Percentiles rank a stretch among this genome's conserved stretches.
These are phyloP conservation scores for Leptinotarsa undecemlineata DNA, from an alignment of 1,140 invertebrate genomes.

Conservation along the genomic window DNA sequence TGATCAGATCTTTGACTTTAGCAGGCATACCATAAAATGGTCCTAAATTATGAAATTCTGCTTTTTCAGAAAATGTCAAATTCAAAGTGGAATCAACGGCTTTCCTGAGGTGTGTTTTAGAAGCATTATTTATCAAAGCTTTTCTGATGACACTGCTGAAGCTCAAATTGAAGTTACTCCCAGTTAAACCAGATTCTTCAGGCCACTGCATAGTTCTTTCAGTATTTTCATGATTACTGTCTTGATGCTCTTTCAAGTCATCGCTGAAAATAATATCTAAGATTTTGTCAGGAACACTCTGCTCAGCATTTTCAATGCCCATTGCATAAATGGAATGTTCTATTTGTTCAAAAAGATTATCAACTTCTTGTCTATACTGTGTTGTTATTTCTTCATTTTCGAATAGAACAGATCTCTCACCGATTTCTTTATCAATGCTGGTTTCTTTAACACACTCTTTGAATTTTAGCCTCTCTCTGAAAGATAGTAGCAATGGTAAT, in stretches of 20 bases:
- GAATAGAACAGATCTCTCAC: constrained; percentile 33
- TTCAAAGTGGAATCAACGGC: constrained; percentile 33
- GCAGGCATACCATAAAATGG: constrained; percentile 74
- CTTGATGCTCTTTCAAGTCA: constrained; percentile 27
- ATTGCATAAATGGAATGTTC: constrained; percentile 48
- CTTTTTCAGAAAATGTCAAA: constrained; percentile 23
- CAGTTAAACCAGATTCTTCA: constrained; percentile 33
- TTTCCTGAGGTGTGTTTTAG: constrained; percentile 38
- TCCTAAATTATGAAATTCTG: constrained; percentile 52
- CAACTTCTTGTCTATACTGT: constrained; percentile 45
- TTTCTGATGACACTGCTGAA: constrained; percentile 45
- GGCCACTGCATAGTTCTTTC: constrained; percentile 27
- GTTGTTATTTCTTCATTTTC: constrained; percentile 31
- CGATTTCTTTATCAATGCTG: constrained; percentile 22
- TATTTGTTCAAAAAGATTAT: constrained; percentile 46
- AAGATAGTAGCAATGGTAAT: constrained; percentile 24
- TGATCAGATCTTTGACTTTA: constrained; percentile 66
- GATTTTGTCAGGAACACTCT: constrained; percentile 36
- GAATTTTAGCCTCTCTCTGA: constrained; percentile 16
- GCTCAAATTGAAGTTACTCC: constrained; percentile 37
- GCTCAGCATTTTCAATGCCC: constrained; percentile 36
- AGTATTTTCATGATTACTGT: constrained; percentile 20
- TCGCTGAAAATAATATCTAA: constrained; percentile 40
- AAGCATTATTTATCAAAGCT: constrained; percentile 47
- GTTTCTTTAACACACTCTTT: constrained; percentile 9